A percentile compares a stretch with the other conserved stretches of the same genome.
phyloP scores from a whole-genome alignment of 2,888 invertebrate species.

The Amitus sp. region DNA sequence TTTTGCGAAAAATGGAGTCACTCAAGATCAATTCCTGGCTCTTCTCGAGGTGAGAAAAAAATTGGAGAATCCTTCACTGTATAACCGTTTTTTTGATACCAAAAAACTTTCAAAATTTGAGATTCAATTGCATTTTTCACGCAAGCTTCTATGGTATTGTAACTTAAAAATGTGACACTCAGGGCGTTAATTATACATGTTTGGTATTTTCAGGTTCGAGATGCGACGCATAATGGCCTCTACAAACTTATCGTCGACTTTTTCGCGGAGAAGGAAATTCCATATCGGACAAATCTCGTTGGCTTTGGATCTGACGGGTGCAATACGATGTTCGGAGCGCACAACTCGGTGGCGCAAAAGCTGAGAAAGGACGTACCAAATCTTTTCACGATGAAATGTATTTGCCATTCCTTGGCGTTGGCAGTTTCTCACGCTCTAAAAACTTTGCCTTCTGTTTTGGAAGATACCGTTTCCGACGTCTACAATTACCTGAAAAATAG shows the following conservation, averaged over 20 bases:
- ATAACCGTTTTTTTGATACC: too few relatives aligned
- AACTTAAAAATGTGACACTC: too few relatives aligned
- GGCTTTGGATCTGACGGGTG: slow-evolving; percentile 50
- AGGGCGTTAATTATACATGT: too few relatives aligned
- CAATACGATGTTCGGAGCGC: slow-evolving; percentile 9
- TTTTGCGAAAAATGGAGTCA: neutral
- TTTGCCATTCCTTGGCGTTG: slow-evolving; percentile 52
- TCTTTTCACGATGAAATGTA: slow-evolving; percentile 49
- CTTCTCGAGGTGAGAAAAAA: too few relatives aligned
- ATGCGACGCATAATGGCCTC: slow-evolving; percentile 7
- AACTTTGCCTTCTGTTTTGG: slow-evolving; percentile 21
- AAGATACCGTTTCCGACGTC: neutral
- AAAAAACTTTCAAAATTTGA: too few relatives aligned
- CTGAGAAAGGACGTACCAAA: neutral
- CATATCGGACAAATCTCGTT: slow-evolving; percentile 41
- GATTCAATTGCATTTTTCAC: too few relatives aligned
- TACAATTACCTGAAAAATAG: neutral
- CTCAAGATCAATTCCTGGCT: too few relatives aligned
- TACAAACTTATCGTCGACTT: slow-evolving; percentile 10
- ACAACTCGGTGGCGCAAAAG: slow-evolving; percentile 8
- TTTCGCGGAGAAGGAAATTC: slow-evolving; percentile 7
- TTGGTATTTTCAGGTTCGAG: slow-evolving; percentile 14
- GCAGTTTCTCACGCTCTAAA: slow-evolving; percentile 50
- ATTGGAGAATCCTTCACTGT: too few relatives aligned
- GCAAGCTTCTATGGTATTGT: too few relatives aligned